Percentiles rank a stretch among this genome's conserved stretches.
Evolutionary conservation across 2,797 vertebrate genomes (phyloP).

Genomic region (Lemur catta): DNA sequence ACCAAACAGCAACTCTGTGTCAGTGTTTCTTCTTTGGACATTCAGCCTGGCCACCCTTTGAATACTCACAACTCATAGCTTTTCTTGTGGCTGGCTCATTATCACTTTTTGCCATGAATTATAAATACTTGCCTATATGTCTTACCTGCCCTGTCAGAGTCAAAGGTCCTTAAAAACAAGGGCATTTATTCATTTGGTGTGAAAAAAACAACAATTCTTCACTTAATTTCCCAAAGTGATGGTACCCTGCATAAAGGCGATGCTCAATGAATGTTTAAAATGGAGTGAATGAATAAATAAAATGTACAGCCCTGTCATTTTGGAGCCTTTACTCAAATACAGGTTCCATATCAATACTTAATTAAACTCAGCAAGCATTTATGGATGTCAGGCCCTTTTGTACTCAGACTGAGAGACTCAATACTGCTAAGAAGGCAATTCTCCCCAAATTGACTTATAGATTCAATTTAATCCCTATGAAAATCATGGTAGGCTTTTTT

Average conservation of each 20-base stretch:
- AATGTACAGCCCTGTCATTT: background rate
- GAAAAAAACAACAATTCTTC: background rate
- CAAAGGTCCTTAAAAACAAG: background rate
- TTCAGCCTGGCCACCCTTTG: background rate
- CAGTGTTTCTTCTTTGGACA: background rate
- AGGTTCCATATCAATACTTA: background rate
- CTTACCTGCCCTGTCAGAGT: background rate
- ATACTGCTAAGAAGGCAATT: background rate
- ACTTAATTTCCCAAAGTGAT: background rate
- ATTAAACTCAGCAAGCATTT: constrained; percentile 25
- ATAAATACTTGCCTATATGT: background rate
- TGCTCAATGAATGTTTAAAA: background rate
- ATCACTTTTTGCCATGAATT: constrained; percentile 13
- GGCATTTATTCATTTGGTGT: background rate
- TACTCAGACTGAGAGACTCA: constrained; percentile 3
- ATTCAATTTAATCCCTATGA: constrained; percentile 11
- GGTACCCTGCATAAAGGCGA: background rate
- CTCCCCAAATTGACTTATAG: background rate
- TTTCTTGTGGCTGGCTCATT: background rate
- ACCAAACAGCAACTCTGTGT: background rate
- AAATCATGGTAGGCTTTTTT: constrained; percentile 22
- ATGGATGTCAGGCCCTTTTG: background rate
- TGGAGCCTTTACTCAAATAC: background rate
- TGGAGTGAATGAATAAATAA: background rate
- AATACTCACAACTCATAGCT: background rate